Conservation (phyloP, 2,888 invertebrate genomes). For the Himalopsyche tibetana region DNA sequence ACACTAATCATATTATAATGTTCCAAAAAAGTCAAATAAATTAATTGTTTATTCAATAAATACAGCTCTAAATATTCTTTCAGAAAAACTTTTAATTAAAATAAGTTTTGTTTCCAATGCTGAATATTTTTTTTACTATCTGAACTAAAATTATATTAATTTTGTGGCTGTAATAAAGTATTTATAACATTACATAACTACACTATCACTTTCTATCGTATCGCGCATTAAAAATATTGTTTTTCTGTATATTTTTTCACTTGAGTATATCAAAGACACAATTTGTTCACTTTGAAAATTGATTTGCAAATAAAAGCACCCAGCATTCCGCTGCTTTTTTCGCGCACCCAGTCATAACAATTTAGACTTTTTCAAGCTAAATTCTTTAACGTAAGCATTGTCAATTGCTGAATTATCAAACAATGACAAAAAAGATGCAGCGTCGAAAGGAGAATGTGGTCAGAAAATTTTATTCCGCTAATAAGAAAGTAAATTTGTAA, state of each 20-base stretch:
- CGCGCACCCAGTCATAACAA: neutral
- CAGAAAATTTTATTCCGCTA: no score
- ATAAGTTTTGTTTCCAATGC: no score
- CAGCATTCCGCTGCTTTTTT: neutral
- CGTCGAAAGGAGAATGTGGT: no score
- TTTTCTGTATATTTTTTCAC: neutral
- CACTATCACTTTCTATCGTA: conserved; percentile 10
- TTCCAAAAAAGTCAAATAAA: no score
- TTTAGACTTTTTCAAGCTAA: neutral
- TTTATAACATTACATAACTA: neutral
- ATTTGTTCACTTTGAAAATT: neutral
- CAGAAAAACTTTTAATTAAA: no score
- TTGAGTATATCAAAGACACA: neutral
- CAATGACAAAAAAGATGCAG: neutral
- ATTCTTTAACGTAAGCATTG: neutral
- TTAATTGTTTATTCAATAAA: no score
- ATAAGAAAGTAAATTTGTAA: no score
- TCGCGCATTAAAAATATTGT: neutral
- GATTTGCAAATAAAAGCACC: conserved; percentile 9
- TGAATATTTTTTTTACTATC: no score
- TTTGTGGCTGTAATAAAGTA: neutral
- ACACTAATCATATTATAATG: no score
- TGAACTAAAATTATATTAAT: no score
- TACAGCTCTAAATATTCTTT: no score
- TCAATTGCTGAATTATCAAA: neutral